Evolutionary conservation across 2,113 vertebrate genomes (phyloP).

Genomic region (Ascaphus truei): DNA sequence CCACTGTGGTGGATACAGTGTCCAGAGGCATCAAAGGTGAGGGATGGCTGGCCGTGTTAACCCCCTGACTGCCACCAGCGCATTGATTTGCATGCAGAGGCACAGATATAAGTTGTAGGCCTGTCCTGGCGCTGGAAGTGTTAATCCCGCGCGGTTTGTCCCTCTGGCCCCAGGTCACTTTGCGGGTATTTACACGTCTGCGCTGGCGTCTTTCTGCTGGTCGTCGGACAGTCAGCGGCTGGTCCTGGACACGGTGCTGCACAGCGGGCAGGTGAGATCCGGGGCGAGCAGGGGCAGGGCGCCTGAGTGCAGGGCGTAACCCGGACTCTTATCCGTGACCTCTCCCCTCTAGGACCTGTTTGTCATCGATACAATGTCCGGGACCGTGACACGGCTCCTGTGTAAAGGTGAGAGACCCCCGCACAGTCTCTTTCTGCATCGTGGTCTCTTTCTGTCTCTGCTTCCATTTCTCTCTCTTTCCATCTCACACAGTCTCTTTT

Average conservation of each 20-base stretch:
- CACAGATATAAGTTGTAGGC: neutral
- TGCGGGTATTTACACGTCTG: slow-evolving; percentile 73
- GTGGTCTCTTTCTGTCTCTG: too few relatives aligned
- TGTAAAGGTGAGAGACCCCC: slow-evolving; percentile 24
- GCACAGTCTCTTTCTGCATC: too few relatives aligned
- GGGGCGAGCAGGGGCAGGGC: neutral
- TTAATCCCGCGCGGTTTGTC: neutral
- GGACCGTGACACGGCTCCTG: slow-evolving; percentile 48
- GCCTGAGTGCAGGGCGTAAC: rapidly evolving
- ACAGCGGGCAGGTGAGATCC: slow-evolving; percentile 71
- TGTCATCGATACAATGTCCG: slow-evolving; percentile 49
- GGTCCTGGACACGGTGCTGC: slow-evolving; percentile 72
- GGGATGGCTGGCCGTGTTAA: too few relatives aligned
- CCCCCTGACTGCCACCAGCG: neutral
- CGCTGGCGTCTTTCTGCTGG: slow-evolving; percentile 79
- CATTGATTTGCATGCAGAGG: neutral
- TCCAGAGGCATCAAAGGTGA: slow-evolving; percentile 69
- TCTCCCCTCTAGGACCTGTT: slow-evolving; percentile 55
- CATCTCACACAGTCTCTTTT: too few relatives aligned
- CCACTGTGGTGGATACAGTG: slow-evolving; percentile 76
- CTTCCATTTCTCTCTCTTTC: too few relatives aligned
- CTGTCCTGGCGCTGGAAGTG: neutral
- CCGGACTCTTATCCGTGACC: rapidly evolving
- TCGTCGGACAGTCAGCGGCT: slow-evolving; percentile 81
- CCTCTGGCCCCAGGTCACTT: slow-evolving; percentile 67